Base-by-base conservation (phyloP, 2,888 invertebrate genomes). In the Adela reaumurella region DNA sequence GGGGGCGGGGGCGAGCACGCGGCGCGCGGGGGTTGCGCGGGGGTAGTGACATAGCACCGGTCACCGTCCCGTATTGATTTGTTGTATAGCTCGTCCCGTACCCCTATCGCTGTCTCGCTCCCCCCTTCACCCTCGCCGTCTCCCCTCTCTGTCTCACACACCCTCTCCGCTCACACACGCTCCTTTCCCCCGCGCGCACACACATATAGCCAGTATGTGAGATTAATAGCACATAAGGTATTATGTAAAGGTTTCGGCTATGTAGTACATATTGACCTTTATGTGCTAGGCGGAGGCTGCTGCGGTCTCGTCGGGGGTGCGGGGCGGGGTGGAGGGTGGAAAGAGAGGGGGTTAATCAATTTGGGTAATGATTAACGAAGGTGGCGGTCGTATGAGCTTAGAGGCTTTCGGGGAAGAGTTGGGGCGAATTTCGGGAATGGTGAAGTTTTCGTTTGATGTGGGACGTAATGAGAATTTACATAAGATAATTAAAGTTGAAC, bases 11-110 rank as follows among this genome's bases (percentile, higher is more conserved):
- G 68, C 67, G 69, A 74, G 74, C 72, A 77, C 74, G 74, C 70
- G 64, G 61, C 58, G 66, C 60, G 64, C 59, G 50, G 45, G 55
- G 58, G 57, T 59, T 52, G 58, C 49, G 52, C 51, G 67, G 56
- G 67, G 70, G 52, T 62, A 70, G 72, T 74, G 77, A 77, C 77
- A 78, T 77, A 77, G 79, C 79, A 80, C 80, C 78, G 80, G 79
- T 79, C 80, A 80, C 74, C 73, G 74, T 74, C 77, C 74, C 77
- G 80, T 80, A 80, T 80, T 80, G 80, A 79, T 80, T 80, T 80
- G 80, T 80, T 80, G 80, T 80, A 80, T 80, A 79, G 80, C 70
- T 78, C 74, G 79, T 78, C 79, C 78, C 77, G 77, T 72, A 69
- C 67, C 65, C 57, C 19, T 24, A 42, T 41, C 48, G 45, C 44